phyloP scores from a whole-genome alignment of 2,888 invertebrate species.

The Cerastis rubricosa region DNA sequence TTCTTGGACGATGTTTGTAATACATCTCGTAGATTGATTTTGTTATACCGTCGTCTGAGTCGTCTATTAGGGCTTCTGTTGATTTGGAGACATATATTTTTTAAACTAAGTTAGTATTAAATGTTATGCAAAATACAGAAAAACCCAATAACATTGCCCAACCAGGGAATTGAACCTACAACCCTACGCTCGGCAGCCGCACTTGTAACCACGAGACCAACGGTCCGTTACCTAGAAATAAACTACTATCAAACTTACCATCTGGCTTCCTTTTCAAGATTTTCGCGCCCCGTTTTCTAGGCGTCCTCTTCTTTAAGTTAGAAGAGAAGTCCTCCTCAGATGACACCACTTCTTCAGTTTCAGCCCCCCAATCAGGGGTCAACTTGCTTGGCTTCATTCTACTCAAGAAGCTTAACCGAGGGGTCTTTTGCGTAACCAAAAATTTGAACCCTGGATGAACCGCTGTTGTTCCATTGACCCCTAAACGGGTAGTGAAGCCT shows the following conservation, averaged over 20 bases:
- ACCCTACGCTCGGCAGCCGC: not conserved
- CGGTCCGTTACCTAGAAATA: not conserved
- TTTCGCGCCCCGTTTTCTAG: constrained; percentile 61
- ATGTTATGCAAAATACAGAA: no score
- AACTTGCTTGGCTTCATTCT: constrained; percentile 63
- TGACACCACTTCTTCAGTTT: constrained; percentile 67
- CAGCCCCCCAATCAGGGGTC: constrained; percentile 60
- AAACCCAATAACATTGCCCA: not conserved
- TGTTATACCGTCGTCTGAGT: constrained; percentile 82
- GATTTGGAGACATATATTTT: not conserved
- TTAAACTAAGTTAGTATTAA: not conserved
- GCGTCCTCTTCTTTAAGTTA: constrained; percentile 71
- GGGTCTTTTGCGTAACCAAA: constrained; percentile 50
- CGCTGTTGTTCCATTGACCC: constrained; percentile 16
- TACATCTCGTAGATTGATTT: constrained; percentile 88
- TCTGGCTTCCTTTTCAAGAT: constrained; percentile 61
- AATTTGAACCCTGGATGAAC: constrained; percentile 5
- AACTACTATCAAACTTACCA: constrained; percentile 55
- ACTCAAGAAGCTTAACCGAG: constrained; percentile 62
- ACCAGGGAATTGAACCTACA: not conserved
- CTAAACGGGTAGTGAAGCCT: constrained; percentile 1
- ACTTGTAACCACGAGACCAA: not conserved
- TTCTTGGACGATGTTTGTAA: constrained; percentile 72
- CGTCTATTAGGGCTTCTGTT: constrained; percentile 67
- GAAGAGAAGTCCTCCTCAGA: constrained; percentile 77